A percentile compares a stretch with the other conserved stretches of the same genome.
These are phyloP conservation scores for Ethmia dodecea DNA, from an alignment of 2,888 invertebrate species.

Conservation along the genomic window DNA sequence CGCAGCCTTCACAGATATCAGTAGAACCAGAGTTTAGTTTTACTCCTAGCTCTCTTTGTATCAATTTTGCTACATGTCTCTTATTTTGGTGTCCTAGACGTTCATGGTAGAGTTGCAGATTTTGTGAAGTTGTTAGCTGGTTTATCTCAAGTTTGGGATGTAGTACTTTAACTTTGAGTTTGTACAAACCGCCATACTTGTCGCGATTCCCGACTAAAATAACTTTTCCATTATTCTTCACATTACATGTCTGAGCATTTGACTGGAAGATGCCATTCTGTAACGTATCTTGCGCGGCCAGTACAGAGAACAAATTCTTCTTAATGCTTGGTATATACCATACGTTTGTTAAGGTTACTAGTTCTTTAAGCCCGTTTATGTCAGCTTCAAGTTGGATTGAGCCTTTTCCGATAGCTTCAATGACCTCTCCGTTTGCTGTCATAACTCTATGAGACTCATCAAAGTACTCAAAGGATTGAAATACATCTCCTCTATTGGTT, in stretches of 20 bases:
- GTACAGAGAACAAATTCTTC: slow-evolving; percentile 9
- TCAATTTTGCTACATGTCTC: slow-evolving; percentile 6
- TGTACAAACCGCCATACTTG: slow-evolving; percentile 5
- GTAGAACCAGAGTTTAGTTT: background rate
- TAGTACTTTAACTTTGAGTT: background rate
- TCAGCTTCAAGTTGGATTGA: background rate
- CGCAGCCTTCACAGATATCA: slow-evolving; percentile 13
- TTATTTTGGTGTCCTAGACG: slow-evolving; percentile 12
- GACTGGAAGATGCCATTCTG: slow-evolving; percentile 2
- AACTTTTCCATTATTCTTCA: slow-evolving; percentile 2
- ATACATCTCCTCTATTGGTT: slow-evolving; percentile 3
- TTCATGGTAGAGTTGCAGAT: slow-evolving; percentile 9
- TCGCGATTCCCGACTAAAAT: slow-evolving; percentile 4
- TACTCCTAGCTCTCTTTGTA: slow-evolving; percentile 11
- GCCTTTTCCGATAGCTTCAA: slow-evolving; percentile 3
- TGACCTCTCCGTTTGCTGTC: slow-evolving; percentile 1
- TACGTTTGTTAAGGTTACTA: slow-evolving; percentile 1
- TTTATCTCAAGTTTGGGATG: no score
- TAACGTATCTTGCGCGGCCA: slow-evolving; percentile 2
- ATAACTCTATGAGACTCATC: slow-evolving; percentile 1
- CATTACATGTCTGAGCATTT: background rate
- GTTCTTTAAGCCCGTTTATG: background rate
- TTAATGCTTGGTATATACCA: slow-evolving; percentile 11
- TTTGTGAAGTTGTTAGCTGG: background rate
- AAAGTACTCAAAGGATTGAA: slow-evolving; percentile 6